Evolutionary conservation across 2,888 invertebrate species (phyloP).

Genomic region (Hanleya hanleyi): DNA sequence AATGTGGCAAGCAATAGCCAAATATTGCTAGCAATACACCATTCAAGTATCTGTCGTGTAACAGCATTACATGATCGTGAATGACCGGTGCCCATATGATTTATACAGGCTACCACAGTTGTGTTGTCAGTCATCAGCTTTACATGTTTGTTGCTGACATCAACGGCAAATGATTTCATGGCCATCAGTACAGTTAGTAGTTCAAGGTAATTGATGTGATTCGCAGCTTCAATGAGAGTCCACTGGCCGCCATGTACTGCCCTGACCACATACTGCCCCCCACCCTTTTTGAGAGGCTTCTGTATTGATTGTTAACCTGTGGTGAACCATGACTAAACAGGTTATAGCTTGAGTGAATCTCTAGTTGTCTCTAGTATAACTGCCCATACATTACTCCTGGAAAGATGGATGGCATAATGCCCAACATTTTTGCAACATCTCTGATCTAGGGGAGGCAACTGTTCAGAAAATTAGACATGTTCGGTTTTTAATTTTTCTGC

Average conservation of each 20-base stretch:
- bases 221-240: not conserved
- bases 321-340: not conserved
- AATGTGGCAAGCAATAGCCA: constrained; percentile 4
- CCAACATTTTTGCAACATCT: not conserved
- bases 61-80: not conserved
- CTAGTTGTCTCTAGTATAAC: constrained; percentile 12
- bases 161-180: not conserved
- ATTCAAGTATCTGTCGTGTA: not conserved
- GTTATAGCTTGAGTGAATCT: not conserved
- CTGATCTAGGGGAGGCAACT: not conserved
- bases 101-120: constrained; percentile 3
- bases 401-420: constrained; percentile 13
- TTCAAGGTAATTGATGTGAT: constrained; percentile 1
- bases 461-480: not conserved
- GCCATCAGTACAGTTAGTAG: not conserved
- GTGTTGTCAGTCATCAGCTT: not conserved
- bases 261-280: constrained; percentile 4
- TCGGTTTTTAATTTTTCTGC: not conserved
- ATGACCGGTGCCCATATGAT: not conserved
- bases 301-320: constrained; percentile 2
- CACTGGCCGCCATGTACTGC: not conserved
- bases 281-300: constrained; percentile 8
- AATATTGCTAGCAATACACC: not conserved
- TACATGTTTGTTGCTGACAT: not conserved
- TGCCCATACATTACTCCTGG: constrained; percentile 12